Conservation (phyloP, 2,797 vertebrate genomes). For the Brachyrhaphis roseni region DNA sequence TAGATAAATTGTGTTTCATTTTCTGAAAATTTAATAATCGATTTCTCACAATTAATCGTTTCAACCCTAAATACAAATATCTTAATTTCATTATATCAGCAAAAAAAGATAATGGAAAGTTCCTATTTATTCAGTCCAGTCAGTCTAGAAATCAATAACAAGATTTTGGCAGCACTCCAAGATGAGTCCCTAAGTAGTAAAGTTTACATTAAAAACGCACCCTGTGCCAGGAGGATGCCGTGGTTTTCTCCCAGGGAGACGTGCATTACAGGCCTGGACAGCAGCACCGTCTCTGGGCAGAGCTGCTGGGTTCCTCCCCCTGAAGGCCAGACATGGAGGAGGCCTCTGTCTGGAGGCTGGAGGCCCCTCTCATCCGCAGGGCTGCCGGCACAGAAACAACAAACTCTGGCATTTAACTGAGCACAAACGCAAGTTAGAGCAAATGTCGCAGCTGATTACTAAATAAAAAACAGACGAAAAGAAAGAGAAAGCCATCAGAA, state of each 20-base stretch:
- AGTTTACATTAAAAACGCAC: constrained; percentile 65
- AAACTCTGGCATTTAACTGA: neutral
- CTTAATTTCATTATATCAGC: neutral
- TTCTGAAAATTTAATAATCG: too few species aligned
- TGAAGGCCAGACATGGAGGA: constrained; percentile 86
- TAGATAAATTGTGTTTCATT: too few species aligned
- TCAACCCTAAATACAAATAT: neutral
- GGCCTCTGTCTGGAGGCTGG: constrained; percentile 82
- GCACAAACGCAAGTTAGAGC: neutral
- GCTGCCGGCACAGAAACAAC: constrained; percentile 33
- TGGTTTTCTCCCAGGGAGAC: constrained; percentile 89
- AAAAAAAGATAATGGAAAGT: neutral
- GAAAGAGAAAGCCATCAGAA: neutral
- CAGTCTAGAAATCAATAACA: neutral
- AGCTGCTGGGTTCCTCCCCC: constrained; percentile 79
- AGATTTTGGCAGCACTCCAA: neutral
- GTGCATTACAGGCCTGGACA: constrained; percentile 87
- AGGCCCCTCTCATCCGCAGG: constrained; percentile 77
- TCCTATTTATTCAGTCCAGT: neutral
- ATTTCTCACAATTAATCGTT: too few species aligned
- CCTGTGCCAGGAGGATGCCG: constrained; percentile 89
- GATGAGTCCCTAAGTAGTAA: neutral
- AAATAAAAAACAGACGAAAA: neutral
- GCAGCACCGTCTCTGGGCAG: constrained; percentile 84
- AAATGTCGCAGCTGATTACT: neutral